These are phyloP conservation scores for Heliconius nattereri DNA, from an alignment of 1,140 invertebrate genomes.

Conservation along the genomic window DNA sequence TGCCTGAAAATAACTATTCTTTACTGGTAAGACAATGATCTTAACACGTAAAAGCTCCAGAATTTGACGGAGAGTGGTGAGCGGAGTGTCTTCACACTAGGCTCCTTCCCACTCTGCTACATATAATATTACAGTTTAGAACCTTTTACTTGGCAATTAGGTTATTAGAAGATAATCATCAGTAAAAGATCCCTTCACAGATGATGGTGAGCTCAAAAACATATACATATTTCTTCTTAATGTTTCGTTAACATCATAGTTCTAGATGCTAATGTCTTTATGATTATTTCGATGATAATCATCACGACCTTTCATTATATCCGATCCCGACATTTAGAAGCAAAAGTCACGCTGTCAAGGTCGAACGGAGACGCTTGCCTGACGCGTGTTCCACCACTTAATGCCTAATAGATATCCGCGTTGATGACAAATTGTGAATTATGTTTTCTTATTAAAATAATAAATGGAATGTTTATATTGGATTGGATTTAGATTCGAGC, in stretches of 20 bases:
- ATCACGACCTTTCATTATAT: constrained; percentile 56
- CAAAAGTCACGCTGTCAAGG: constrained; percentile 71
- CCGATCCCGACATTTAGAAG: constrained; percentile 58
- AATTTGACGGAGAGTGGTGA: no score
- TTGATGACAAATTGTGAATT: constrained; percentile 22
- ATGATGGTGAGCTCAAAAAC: background rate
- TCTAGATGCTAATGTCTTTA: constrained; percentile 36
- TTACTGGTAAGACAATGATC: no score
- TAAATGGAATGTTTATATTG: background rate
- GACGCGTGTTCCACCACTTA: constrained; percentile 21
- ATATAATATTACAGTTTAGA: background rate
- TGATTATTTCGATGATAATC: constrained; percentile 63
- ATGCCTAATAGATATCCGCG: background rate
- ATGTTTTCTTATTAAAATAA: background rate
- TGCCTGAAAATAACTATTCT: no score
- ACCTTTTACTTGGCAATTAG: background rate
- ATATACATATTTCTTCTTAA: background rate
- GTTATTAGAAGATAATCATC: background rate
- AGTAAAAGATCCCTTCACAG: background rate
- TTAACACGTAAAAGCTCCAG: no score
- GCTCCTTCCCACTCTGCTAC: no score
- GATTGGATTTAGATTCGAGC: background rate
- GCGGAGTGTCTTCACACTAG: no score
- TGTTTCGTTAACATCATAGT: constrained; percentile 14
- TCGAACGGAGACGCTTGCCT: constrained; percentile 47